Percentiles rank a stretch among this genome's conserved stretches.
These are phyloP conservation scores for Sylvia borin DNA, from an alignment of 2,797 vertebrate species.

Conservation along the genomic window DNA sequence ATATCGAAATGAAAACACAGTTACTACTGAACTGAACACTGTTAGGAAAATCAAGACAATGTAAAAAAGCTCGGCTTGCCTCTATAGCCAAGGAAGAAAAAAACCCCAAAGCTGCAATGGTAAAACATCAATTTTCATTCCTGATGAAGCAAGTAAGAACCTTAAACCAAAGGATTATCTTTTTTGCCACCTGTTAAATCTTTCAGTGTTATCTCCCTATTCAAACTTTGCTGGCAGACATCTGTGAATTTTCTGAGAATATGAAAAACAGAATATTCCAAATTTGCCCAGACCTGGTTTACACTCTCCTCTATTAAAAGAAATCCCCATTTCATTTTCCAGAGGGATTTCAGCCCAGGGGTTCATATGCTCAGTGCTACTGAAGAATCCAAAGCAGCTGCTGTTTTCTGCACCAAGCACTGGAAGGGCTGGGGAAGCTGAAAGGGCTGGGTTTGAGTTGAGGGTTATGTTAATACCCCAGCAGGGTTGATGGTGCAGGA, in stretches of 20 bases:
- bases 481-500: not conserved
- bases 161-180: not conserved
- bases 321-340: not conserved
- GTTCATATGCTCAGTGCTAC: not conserved
- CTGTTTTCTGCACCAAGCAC: not conserved
- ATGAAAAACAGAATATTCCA: not conserved
- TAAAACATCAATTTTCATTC: not conserved
- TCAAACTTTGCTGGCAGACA: not conserved
- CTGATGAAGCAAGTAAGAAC: not conserved
- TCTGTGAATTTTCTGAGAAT: not conserved
- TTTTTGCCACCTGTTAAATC: not conserved
- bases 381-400: constrained; percentile 6
- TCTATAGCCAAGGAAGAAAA: not conserved
- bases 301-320: not conserved
- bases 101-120: fast-evolving
- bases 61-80: not conserved
- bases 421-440: not conserved
- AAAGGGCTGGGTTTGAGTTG: not conserved
- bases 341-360: not conserved
- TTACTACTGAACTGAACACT: not conserved
- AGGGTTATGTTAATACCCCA: not conserved
- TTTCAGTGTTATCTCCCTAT: not conserved
- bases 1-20: not conserved
- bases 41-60: not conserved
- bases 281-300: not conserved